These are phyloP conservation scores for Phoebastria nigripes DNA, from an alignment of 2,797 vertebrate genomes.

Conservation along the genomic window DNA sequence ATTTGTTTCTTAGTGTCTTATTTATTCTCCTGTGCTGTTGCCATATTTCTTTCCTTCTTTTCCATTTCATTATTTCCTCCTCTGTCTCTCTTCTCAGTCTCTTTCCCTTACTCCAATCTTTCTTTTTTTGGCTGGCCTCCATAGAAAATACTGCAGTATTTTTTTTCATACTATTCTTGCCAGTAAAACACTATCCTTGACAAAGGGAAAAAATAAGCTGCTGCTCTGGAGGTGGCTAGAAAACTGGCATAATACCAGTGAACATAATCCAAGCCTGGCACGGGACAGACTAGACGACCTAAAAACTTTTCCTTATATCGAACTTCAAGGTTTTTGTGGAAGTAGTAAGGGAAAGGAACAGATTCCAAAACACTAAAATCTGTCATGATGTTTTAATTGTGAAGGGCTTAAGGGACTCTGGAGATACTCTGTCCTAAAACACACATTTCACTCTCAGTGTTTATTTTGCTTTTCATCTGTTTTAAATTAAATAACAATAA, in stretches of 20 bases:
- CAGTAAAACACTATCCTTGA: conserved; percentile 16
- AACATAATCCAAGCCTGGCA: conserved; percentile 24
- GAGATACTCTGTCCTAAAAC: background rate
- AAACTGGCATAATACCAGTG: conserved; percentile 19
- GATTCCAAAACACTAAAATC: background rate
- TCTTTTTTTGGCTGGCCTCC: background rate
- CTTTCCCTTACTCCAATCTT: background rate
- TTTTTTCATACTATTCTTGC: background rate
- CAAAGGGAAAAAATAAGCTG: conserved; percentile 9
- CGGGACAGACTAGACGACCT: background rate
- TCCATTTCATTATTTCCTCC: background rate
- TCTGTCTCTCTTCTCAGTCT: background rate
- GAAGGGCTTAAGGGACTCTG: background rate
- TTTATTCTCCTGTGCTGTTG: background rate
- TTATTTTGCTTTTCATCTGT: background rate
- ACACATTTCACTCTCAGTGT: background rate
- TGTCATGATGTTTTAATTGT: background rate
- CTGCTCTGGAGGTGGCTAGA: conserved; percentile 20
- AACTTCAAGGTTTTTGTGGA: background rate
- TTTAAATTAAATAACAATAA: background rate
- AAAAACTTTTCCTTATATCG: background rate
- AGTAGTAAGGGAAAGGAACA: background rate
- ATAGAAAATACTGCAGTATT: conserved; percentile 23
- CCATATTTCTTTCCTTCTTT: background rate
- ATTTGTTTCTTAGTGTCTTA: background rate